A percentile compares a stretch with the other conserved stretches of the same genome.
Conservation (phyloP, 2,113 vertebrate species). For the Bombycilla garrulus region DNA sequence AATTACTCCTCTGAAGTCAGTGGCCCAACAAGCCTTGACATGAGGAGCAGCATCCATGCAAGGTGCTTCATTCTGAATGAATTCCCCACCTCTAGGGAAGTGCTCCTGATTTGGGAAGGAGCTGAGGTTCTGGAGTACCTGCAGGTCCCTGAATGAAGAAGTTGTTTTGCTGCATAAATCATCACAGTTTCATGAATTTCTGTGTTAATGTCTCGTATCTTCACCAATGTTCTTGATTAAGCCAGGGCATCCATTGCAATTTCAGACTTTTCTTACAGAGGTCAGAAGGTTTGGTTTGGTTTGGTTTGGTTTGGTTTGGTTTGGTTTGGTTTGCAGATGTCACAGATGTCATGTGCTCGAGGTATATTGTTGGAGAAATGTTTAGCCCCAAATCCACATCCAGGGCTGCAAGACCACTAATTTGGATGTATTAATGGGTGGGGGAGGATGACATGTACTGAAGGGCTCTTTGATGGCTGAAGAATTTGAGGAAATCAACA, state of each 20-base stretch:
- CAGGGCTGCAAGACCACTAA: neutral
- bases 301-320: neutral
- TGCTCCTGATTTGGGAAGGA: neutral
- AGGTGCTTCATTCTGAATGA: neutral
- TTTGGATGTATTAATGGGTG: neutral
- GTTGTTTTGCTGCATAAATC: neutral
- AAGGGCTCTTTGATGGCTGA: neutral
- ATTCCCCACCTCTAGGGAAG: neutral
- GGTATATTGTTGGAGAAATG: neutral
- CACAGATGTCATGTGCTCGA: neutral
- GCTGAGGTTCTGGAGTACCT: neutral
- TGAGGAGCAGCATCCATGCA: neutral
- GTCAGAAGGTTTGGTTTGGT: neutral
- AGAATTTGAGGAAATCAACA: neutral
- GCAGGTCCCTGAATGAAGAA: neutral
- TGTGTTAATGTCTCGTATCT: neutral
- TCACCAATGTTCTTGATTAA: neutral
- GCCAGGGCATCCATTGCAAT: neutral
- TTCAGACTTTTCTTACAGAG: neutral
- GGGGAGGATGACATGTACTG: neutral
- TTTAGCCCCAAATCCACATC: neutral
- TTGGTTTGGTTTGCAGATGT: neutral
- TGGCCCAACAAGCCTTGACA: neutral
- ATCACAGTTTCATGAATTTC: neutral
- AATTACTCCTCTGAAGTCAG: slow-evolving; percentile 25